Conservation (phyloP, 2,888 invertebrate genomes). For the Podotricha telesiphe region DNA sequence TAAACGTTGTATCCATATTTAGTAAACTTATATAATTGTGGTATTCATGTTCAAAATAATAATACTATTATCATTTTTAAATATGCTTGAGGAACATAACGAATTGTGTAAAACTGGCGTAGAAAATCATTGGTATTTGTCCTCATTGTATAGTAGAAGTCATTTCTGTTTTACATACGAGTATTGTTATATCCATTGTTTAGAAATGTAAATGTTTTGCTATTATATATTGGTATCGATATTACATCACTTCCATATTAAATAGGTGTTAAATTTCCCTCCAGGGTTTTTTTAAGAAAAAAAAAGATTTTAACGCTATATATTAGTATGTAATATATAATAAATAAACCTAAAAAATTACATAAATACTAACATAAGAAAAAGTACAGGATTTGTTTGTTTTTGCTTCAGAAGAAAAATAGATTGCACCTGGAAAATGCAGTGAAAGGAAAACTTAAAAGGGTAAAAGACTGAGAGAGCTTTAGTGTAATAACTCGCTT, state of each 20-base stretch:
- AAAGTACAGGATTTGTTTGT: slow-evolving; percentile 67
- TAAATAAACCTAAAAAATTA: not conserved
- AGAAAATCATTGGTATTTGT: slow-evolving; percentile 7
- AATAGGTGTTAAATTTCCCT: too few relatives aligned
- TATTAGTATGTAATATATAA: not conserved
- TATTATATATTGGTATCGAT: not conserved
- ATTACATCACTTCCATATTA: not conserved
- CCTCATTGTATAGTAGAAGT: not conserved
- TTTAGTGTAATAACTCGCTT: slow-evolving; percentile 78
- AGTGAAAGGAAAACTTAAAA: slow-evolving; percentile 79
- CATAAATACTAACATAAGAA: slow-evolving; percentile 33
- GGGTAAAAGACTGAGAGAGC: slow-evolving; percentile 73
- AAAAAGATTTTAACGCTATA: not conserved
- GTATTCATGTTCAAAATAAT: not conserved
- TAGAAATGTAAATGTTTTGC: slow-evolving; percentile 4
- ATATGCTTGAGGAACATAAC: slow-evolving; percentile 1
- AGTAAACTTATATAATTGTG: not conserved
- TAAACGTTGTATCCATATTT: not conserved
- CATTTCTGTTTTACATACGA: not conserved
- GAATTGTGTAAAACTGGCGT: not conserved
- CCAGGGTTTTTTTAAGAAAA: not conserved
- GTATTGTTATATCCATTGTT: not conserved
- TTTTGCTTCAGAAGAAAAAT: slow-evolving; percentile 84
- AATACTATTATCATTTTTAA: not conserved
- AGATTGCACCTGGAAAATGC: slow-evolving; percentile 83